Evolutionary conservation across 37 sponge, comb jelly and placozoan genomes (phyloP).

Genomic region (Beroe forskalii): DNA sequence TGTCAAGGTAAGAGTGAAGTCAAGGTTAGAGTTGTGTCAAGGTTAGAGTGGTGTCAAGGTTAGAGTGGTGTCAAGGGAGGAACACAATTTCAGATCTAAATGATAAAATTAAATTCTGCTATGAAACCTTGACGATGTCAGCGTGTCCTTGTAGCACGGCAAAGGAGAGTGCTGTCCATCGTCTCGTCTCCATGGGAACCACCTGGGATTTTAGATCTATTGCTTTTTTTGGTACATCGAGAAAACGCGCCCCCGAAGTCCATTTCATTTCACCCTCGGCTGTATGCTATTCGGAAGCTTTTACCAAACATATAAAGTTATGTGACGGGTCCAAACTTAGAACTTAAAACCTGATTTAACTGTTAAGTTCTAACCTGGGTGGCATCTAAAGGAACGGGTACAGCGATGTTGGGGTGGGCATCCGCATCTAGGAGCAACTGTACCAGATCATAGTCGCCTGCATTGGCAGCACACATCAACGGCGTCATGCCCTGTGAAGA

Average conservation of each 20-base stretch:
- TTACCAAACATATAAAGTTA: no score
- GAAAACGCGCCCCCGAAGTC: no score
- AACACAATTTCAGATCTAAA: no score
- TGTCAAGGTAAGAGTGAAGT: background rate
- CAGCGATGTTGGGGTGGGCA: slow-evolving; percentile 60
- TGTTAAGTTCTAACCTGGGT: slow-evolving; percentile 6
- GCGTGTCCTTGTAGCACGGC: slow-evolving; percentile 38
- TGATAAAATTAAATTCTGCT: background rate
- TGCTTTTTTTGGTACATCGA: no score
- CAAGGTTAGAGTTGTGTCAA: background rate
- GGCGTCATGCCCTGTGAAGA: slow-evolving; percentile 42
- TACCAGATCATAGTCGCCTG: slow-evolving; percentile 58
- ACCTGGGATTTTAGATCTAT: slow-evolving; percentile 47
- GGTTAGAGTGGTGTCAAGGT: no score
- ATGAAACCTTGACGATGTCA: slow-evolving; percentile 45
- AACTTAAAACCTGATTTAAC: no score
- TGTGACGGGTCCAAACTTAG: no score
- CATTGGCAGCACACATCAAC: slow-evolving; percentile 60
- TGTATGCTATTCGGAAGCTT: no score
- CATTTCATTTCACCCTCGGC: no score
- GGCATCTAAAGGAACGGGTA: slow-evolving; percentile 22
- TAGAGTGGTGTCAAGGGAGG: no score
- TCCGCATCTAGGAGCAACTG: slow-evolving; percentile 24
- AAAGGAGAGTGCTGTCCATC: slow-evolving; percentile 55
- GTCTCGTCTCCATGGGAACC: slow-evolving; percentile 19